Percentiles rank a stretch among this genome's conserved stretches.
These are phyloP conservation scores for Seira sanloemensis DNA, from an alignment of 2,888 invertebrate genomes.

Conservation along the genomic window DNA sequence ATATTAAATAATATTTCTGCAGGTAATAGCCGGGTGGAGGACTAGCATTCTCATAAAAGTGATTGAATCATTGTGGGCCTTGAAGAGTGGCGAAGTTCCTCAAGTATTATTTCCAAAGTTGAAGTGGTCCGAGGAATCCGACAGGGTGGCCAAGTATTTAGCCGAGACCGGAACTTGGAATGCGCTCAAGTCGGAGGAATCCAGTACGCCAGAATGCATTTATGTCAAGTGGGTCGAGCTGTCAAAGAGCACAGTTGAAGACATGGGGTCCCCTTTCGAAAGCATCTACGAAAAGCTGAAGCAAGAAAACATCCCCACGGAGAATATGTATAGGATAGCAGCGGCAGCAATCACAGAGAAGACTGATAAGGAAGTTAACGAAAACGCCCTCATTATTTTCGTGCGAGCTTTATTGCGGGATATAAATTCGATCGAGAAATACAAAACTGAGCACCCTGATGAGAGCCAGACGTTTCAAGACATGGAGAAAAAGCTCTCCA, in stretches of 20 bases:
- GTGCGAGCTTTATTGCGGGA: conserved; percentile 60
- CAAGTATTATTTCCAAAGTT: conserved; percentile 52
- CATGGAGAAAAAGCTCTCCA: conserved; percentile 39
- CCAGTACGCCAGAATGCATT: background rate
- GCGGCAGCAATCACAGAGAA: conserved; percentile 21
- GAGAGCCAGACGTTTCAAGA: conserved; percentile 22
- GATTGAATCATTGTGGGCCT: too few species aligned
- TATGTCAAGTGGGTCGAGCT: conserved; percentile 25
- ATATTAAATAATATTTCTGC: background rate
- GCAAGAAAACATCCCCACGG: conserved; percentile 23
- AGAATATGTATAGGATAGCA: conserved; percentile 52
- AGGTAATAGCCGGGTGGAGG: background rate
- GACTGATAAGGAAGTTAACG: background rate
- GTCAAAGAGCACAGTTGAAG: background rate
- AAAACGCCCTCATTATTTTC: conserved; percentile 53
- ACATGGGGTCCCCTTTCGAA: background rate
- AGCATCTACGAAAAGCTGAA: too few species aligned
- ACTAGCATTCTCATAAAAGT: conserved; percentile 18
- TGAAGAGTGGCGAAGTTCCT: too few species aligned
- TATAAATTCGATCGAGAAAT: conserved; percentile 50
- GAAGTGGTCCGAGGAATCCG: conserved; percentile 47
- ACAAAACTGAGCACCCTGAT: conserved; percentile 12
- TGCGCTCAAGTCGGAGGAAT: conserved; percentile 20
- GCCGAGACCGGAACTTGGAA: conserved; percentile 41
- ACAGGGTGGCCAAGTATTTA: conserved; percentile 9